Conservation (phyloP, 2,797 vertebrate genomes). For the Sebastolobus alascanus region DNA sequence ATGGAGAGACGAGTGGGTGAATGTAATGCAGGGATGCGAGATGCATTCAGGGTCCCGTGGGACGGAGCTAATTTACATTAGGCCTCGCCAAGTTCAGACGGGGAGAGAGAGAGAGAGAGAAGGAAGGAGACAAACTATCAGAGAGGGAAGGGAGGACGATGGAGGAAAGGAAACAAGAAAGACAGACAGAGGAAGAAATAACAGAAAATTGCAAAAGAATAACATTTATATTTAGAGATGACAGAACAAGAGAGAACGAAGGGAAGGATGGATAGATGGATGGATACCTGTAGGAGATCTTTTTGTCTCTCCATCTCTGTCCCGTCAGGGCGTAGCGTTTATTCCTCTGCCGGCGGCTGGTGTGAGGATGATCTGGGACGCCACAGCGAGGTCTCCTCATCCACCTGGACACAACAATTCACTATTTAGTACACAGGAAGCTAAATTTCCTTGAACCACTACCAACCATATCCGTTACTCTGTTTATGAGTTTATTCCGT, state of each 20-base stretch:
- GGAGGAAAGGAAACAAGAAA: background rate
- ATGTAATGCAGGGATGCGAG: slow-evolving; percentile 32
- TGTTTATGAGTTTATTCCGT: too few species aligned
- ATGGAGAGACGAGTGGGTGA: slow-evolving; percentile 32
- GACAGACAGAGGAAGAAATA: background rate
- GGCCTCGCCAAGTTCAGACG: background rate
- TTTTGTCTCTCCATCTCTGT: slow-evolving; percentile 97
- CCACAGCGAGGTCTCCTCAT: slow-evolving; percentile 97
- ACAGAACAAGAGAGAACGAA: background rate
- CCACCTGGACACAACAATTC: slow-evolving; percentile 86
- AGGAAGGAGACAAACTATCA: background rate
- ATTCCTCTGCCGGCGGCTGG: slow-evolving; percentile 90
- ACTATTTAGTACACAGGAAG: background rate
- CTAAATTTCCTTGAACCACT: background rate
- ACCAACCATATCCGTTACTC: too few species aligned
- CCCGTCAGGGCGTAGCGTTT: slow-evolving; percentile 97
- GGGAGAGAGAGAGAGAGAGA: background rate
- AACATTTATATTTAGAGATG: background rate
- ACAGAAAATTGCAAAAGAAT: background rate
- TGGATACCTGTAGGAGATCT: slow-evolving; percentile 95
- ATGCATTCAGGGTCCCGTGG: slow-evolving; percentile 53
- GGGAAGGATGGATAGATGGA: background rate
- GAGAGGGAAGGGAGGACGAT: background rate
- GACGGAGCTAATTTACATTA: slow-evolving; percentile 48
- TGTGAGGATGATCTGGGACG: slow-evolving; percentile 93